Evolutionary conservation across 2,797 vertebrate genomes (phyloP).

Genomic region (Lepilemur septentrionalis): DNA sequence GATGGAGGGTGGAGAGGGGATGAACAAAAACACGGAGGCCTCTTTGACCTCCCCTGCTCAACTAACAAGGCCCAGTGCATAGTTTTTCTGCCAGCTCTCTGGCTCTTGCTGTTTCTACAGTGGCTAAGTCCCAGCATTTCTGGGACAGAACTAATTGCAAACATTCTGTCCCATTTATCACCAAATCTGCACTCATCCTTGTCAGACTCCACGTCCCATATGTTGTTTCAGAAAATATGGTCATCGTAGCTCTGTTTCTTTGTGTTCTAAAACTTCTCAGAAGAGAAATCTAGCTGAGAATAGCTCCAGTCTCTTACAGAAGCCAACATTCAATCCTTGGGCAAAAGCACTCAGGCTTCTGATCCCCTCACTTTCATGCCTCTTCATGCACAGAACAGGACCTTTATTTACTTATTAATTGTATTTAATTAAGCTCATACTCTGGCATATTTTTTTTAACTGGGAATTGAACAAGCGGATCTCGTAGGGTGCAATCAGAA

Average conservation of each 20-base stretch:
- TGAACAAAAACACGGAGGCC: not conserved
- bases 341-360: not conserved
- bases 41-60: constrained; percentile 27
- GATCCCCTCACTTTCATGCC: not conserved
- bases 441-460: not conserved
- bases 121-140: constrained; percentile 24
- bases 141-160: constrained; percentile 57
- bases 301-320: not conserved
- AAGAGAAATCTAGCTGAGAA: not conserved
- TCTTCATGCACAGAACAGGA: not conserved
- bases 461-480: not conserved
- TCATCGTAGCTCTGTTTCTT: not conserved
- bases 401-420: not conserved
- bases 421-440: not conserved
- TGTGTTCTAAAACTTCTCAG: not conserved
- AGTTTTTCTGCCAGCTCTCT: not conserved
- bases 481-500: not conserved
- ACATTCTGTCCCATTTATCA: constrained; percentile 44
- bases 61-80: not conserved
- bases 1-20: not conserved
- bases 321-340: not conserved
- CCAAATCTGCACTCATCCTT: constrained; percentile 9
- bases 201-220: not conserved
- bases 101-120: not conserved
- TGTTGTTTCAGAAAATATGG: constrained; percentile 46